Base-by-base conservation (phyloP, 2,113 vertebrate species). In the Lichenostomus cassidix region DNA sequence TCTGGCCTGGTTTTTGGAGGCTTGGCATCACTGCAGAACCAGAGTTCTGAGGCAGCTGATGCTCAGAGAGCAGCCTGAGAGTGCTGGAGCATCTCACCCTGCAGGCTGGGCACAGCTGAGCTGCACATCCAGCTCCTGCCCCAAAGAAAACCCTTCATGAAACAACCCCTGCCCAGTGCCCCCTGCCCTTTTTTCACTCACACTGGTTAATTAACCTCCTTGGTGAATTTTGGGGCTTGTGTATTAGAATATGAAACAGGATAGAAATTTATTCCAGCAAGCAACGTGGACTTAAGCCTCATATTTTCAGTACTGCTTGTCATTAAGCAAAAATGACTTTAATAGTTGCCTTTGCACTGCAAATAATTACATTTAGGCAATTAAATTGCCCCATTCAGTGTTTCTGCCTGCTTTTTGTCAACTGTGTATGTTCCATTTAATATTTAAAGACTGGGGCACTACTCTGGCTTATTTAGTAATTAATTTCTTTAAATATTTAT, bases 401-500 rank as follows among this genome's bases (percentile, higher is more conserved):
- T 58, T 92, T 47, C 84, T 88, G 92, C 47, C 87, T 84, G 77
- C n/a, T 25, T 89, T 95, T 86, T 95, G 82, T 95, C 95, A 93
- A n/a, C 60, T 44, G 52, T 37, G 22, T 63, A 44, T 46, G 67
- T 87, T 85, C 68, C 81, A 83, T 89, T 95, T 94, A 56, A 70
- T 82, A 75, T 89, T 92, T 93, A 92, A 90, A 93, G 94, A 79
- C 56, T 37, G 41, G 33, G 75, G 60, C 16, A 22, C 78, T 65
- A 76, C 46, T 58, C 83, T 90, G 71, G 58, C 83, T 91, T 73
- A 41, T 68, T 96, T 50, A 83, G 69, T 93, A 95, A 96, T 96
- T 91, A 17, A 56, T 89, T 90, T 79, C 88, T 94, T 96, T 58
- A 97, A 98, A 97, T 97, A 98, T 97, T 97, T 94, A 97, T 97